These are phyloP conservation scores for Lasioglossum zephyrum DNA, from an alignment of 2,888 invertebrate genomes.

Conservation along the genomic window DNA sequence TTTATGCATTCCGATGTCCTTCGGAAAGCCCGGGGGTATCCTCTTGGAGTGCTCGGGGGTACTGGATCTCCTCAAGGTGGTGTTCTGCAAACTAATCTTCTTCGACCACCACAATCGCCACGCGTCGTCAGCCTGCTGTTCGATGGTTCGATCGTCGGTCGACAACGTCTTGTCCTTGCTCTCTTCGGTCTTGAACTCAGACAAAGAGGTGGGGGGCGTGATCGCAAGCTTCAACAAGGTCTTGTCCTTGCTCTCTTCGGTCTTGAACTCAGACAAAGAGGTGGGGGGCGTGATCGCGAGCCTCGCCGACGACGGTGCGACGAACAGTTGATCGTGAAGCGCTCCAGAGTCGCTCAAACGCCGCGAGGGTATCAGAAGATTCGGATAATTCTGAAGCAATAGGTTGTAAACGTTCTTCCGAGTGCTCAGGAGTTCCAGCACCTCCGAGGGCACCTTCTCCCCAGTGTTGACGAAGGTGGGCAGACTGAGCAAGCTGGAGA, in stretches of 20 bases:
- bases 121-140: slow-evolving; percentile 83
- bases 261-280: slow-evolving; percentile 77
- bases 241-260: slow-evolving; percentile 51
- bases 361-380: slow-evolving; percentile 89
- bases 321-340: slow-evolving; percentile 84
- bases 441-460: slow-evolving; percentile 91
- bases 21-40: slow-evolving; percentile 89
- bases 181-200: slow-evolving; percentile 52
- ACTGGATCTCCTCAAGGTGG: slow-evolving; percentile 81
- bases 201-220: no score
- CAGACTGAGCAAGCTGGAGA: slow-evolving; percentile 92
- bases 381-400: slow-evolving; percentile 91
- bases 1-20: slow-evolving; percentile 90
- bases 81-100: slow-evolving; percentile 82
- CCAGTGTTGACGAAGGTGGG: slow-evolving; percentile 93
- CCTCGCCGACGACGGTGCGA: slow-evolving; percentile 74
- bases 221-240: slow-evolving; percentile 15
- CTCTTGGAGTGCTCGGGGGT: slow-evolving; percentile 83
- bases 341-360: slow-evolving; percentile 90
- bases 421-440: slow-evolving; percentile 89
- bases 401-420: slow-evolving; percentile 90
- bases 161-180: slow-evolving; percentile 49
- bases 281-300: slow-evolving; percentile 80
- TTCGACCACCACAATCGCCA: slow-evolving; percentile 86
- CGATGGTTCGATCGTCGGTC: slow-evolving; percentile 41